phyloP scores from a whole-genome alignment of 1,140 invertebrate genomes.

The Holotrichia oblita region DNA sequence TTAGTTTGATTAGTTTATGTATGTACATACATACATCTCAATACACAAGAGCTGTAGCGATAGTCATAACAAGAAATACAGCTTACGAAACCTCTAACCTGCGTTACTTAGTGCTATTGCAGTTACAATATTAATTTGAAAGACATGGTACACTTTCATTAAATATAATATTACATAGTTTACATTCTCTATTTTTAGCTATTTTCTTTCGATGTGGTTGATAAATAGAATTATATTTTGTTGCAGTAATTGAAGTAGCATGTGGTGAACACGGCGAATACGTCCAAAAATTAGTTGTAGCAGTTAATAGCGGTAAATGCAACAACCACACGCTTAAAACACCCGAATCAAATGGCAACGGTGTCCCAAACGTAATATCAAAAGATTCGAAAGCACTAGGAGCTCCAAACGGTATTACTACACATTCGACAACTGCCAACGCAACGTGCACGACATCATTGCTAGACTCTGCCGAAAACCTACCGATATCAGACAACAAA shows the following conservation, averaged over 20 bases:
- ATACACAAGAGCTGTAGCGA: too few species aligned
- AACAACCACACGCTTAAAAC: slow-evolving; percentile 64
- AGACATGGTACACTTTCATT: too few species aligned
- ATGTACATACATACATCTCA: too few species aligned
- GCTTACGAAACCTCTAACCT: too few species aligned
- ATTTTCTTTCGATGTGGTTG: too few species aligned
- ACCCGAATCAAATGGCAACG: slow-evolving; percentile 51
- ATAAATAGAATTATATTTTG: not conserved
- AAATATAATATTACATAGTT: too few species aligned
- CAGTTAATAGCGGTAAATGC: slow-evolving; percentile 83
- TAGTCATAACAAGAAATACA: too few species aligned
- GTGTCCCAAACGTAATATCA: slow-evolving; percentile 63
- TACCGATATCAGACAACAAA: slow-evolving; percentile 69
- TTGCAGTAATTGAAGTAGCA: slow-evolving; percentile 90
- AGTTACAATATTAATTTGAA: too few species aligned
- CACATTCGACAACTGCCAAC: slow-evolving; percentile 56
- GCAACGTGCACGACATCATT: slow-evolving; percentile 79
- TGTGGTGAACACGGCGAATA: slow-evolving; percentile 93
- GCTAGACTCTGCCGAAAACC: slow-evolving; percentile 79
- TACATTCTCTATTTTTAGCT: too few species aligned
- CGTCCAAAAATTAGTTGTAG: slow-evolving; percentile 82
- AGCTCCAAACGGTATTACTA: slow-evolving; percentile 59
- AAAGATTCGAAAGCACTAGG: slow-evolving; percentile 54
- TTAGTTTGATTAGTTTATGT: too few species aligned
- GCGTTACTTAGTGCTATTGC: too few species aligned